Percentiles rank a stretch among this genome's conserved stretches.
Evolutionary conservation across 1,140 invertebrate species (phyloP).

Genomic region (Ceratina australensis): DNA sequence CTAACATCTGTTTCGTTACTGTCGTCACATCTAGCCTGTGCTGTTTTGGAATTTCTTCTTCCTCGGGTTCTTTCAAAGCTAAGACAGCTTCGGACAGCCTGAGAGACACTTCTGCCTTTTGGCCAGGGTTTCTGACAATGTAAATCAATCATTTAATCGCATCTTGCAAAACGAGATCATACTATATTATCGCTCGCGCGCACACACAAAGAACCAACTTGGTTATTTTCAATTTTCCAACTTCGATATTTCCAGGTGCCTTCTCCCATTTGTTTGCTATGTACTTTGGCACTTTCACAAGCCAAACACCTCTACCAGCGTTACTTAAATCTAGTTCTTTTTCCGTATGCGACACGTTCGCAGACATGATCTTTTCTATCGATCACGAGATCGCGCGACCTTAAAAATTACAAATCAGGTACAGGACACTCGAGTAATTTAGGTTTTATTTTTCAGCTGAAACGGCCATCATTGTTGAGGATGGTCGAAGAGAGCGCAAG

Average conservation of each 20-base stretch:
- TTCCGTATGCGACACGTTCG: slow-evolving; percentile 81
- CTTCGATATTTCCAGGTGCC: slow-evolving; percentile 87
- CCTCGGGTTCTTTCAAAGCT: slow-evolving; percentile 84
- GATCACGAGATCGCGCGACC: neutral
- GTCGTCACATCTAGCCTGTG: slow-evolving; percentile 94
- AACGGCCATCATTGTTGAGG: no score
- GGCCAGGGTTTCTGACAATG: slow-evolving; percentile 78
- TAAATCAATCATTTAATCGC: slow-evolving; percentile 16
- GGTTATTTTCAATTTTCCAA: slow-evolving; percentile 88
- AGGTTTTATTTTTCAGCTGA: no score
- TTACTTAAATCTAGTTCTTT: slow-evolving; percentile 93
- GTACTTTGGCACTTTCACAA: slow-evolving; percentile 98
- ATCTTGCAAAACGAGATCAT: neutral
- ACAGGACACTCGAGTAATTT: no score
- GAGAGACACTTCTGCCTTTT: slow-evolving; percentile 87
- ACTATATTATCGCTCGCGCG: neutral
- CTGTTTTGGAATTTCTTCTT: slow-evolving; percentile 91
- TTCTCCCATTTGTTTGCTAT: slow-evolving; percentile 95
- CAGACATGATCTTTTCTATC: slow-evolving; percentile 61
- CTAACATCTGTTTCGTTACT: slow-evolving; percentile 92
- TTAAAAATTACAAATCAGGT: neutral
- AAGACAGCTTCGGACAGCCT: slow-evolving; percentile 85
- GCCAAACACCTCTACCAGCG: slow-evolving; percentile 93
- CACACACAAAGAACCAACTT: slow-evolving; percentile 79
- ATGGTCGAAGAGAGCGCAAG: no score